These are phyloP conservation scores for Montipora capitata DNA, from an alignment of 92 coral and sea anemone genomes.

Conservation along the genomic window DNA sequence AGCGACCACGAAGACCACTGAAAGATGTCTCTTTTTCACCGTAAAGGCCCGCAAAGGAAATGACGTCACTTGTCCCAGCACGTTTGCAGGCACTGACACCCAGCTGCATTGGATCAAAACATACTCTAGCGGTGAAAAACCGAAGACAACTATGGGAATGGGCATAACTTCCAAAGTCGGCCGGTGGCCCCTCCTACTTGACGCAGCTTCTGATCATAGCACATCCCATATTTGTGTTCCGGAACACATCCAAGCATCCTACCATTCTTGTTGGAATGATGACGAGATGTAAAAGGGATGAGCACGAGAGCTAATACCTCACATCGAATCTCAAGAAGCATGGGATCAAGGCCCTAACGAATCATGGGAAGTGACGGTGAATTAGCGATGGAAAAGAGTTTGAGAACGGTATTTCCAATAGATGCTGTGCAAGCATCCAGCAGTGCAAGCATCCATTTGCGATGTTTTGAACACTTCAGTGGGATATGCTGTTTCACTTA, in stretches of 20 bases:
- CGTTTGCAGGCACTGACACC: conserved; percentile 65
- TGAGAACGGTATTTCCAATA: no score
- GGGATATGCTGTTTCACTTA: conserved; percentile 7
- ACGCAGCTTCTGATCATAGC: no score
- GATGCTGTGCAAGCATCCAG: neutral
- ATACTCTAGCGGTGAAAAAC: conserved; percentile 49
- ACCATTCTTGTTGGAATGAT: no score
- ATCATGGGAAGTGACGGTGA: no score
- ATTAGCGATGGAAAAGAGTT: no score
- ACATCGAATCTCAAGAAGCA: no score
- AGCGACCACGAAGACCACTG: neutral
- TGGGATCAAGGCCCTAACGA: no score
- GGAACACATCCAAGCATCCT: no score
- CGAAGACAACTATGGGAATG: conserved; percentile 52
- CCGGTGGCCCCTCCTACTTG: no score
- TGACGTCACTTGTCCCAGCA: conserved; percentile 7
- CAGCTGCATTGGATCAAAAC: conserved; percentile 62
- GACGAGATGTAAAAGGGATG: no score
- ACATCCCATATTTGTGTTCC: no score
- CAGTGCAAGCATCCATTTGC: conserved; percentile 38
- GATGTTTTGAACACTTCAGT: conserved; percentile 53
- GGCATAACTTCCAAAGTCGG: neutral
- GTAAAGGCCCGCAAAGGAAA: neutral
- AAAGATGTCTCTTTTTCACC: neutral
- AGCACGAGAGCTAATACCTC: no score